phyloP scores from a whole-genome alignment of 92 coral and sea anemone genomes.

The Parazoanthus atlanticus region DNA sequence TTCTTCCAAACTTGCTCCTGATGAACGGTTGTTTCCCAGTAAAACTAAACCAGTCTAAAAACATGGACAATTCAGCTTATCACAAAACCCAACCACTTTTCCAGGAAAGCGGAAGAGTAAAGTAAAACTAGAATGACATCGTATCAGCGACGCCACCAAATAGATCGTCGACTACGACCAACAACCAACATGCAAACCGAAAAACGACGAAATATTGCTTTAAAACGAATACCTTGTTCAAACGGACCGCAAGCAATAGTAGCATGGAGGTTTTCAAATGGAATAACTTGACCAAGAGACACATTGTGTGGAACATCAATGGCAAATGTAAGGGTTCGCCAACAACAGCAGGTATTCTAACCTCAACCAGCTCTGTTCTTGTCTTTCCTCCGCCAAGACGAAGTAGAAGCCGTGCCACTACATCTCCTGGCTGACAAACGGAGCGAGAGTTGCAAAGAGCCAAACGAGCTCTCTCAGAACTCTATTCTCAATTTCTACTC shows the following conservation, averaged over 20 bases:
- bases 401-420: not conserved
- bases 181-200: not conserved
- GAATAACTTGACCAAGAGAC: not conserved
- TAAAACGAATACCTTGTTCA: slow-evolving; percentile 1
- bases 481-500: not conserved
- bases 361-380: not conserved
- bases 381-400: not conserved
- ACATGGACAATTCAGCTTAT: not conserved
- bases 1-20: not conserved
- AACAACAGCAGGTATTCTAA: not conserved
- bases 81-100: not conserved
- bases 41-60: slow-evolving; percentile 1
- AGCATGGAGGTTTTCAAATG: not conserved
- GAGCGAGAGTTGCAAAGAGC: slow-evolving; percentile 1
- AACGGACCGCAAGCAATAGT: not conserved
- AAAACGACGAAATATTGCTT: not conserved
- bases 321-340: not conserved
- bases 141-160: not conserved
- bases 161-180: not conserved
- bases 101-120: not conserved
- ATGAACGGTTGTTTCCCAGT: not conserved
- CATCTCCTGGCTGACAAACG: not conserved
- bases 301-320: slow-evolving; percentile 1
- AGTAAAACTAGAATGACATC: not conserved
- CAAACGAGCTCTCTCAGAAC: not conserved